Percentiles rank a stretch among this genome's conserved stretches.
These are phyloP conservation scores for Condylostylus longicornis DNA, from an alignment of 1,140 invertebrate species.

Conservation along the genomic window DNA sequence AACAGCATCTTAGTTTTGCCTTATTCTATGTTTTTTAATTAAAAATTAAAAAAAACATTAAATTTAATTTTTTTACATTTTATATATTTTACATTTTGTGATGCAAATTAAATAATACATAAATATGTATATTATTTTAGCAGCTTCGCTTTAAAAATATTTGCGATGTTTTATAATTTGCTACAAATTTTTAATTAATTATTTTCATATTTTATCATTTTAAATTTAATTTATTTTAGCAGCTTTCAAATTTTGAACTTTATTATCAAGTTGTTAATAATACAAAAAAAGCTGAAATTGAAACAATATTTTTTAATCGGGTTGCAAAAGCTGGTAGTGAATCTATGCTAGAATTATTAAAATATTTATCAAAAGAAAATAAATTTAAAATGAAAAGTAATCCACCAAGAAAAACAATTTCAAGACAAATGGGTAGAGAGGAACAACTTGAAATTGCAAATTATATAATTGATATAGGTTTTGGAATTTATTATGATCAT, in stretches of 20 bases:
- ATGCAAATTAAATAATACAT: too few species aligned
- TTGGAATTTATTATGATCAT: conserved; percentile 57
- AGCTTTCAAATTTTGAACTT: too few species aligned
- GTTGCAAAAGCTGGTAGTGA: conserved; percentile 75
- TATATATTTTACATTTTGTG: too few species aligned
- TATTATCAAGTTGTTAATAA: conserved; percentile 72
- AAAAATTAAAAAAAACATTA: too few species aligned
- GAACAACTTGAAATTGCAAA: conserved; percentile 49
- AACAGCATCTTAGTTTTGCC: too few species aligned
- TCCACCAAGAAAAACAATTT: conserved; percentile 65
- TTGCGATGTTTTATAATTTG: too few species aligned
- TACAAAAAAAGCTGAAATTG: conserved; percentile 49
- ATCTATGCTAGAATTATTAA: conserved; percentile 72
- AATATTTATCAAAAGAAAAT: conserved; percentile 55
- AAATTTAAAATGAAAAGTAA: conserved; percentile 68
- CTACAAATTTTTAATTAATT: conserved; percentile 77
- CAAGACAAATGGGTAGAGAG: conserved; percentile 42
- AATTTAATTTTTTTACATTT: too few species aligned
- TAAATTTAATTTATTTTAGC: too few species aligned
- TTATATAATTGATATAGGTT: conserved; percentile 35
- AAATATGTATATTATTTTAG: too few species aligned
- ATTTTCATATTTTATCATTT: conserved; percentile 48
- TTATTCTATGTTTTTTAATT: too few species aligned
- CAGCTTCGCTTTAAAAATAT: too few species aligned
- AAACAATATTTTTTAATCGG: conserved; percentile 77